These are phyloP conservation scores for Microctonus aethiopoides DNA, from an alignment of 2,888 invertebrate species.

Conservation along the genomic window DNA sequence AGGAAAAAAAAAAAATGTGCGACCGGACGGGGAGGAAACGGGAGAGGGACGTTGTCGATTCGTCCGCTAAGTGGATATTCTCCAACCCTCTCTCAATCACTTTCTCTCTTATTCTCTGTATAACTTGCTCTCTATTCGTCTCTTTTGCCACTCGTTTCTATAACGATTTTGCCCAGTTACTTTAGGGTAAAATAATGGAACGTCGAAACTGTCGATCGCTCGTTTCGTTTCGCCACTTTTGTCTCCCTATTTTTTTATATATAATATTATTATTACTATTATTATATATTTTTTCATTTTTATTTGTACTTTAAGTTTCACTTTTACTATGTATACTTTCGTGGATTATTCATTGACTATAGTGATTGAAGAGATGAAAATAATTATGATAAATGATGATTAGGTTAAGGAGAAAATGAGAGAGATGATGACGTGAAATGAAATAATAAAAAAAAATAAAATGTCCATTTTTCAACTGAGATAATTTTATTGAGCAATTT, in stretches of 20 bases:
- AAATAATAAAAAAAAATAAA: neutral
- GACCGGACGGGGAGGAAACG: neutral
- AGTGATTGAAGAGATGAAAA: conserved; percentile 11
- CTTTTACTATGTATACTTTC: neutral
- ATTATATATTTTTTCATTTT: too few relatives aligned
- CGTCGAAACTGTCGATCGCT: conserved; percentile 35
- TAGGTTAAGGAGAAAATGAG: neutral
- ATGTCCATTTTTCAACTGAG: neutral
- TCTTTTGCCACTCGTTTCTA: conserved; percentile 8
- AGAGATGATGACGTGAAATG: neutral
- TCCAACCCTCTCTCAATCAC: conserved; percentile 10
- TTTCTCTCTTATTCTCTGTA: neutral
- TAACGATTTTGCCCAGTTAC: conserved; percentile 33
- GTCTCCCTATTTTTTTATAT: conserved; percentile 1
- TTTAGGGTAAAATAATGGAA: conserved; percentile 37
- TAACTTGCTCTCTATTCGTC: neutral
- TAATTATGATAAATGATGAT: neutral
- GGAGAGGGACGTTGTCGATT: conserved; percentile 28
- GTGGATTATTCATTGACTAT: too few relatives aligned
- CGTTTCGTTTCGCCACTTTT: conserved; percentile 34
- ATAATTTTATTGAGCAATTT: conserved; percentile 4
- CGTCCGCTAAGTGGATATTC: conserved; percentile 34
- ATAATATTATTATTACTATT: conserved; percentile 6
- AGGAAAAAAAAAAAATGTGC: conserved; percentile 2
- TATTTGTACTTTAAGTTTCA: too few relatives aligned